Base-by-base conservation (phyloP, 2,888 invertebrate genomes). In the Xestoiulus laeticollis region DNA sequence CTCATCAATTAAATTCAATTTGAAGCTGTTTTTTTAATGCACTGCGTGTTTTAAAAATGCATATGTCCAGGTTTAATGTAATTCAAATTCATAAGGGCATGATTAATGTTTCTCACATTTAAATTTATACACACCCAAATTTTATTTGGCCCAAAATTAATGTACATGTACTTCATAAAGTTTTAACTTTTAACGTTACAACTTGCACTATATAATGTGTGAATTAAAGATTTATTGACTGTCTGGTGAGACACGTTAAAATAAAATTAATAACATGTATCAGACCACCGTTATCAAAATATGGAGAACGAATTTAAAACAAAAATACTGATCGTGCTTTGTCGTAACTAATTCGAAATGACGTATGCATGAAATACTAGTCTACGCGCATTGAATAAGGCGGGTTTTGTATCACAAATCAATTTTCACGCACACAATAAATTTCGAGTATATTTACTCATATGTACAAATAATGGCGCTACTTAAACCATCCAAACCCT, bases 371-470 rank as follows among this genome's bases (percentile, higher is more conserved):
- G n/a, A 59, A 59, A 59, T 16, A 59, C n/a, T 59, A 59, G 59
- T 59, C n/a, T 59, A 59, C 19, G 59, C 59, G 59, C 59, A 8
- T 59, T n/a, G n/a, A 59, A 59, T 59, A 59, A 59, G 59, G 59
- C 59, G 59, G 59, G 5, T 59, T 59, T 59, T 59, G 59, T 59
- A 59, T 59, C 59, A 59, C 59, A 59, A 59, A 59, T 59, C 19
- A n/a, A 59, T 4, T 38, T 59, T 59, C 59, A 59, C 19, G 59
- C 59, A 59, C 59, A n/a, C 22, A 59, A 59, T 59, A 59, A 59
- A n/a, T 59, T 59, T n/a, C 59, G 48, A 48, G 59, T 19, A 59
- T 59, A n/a, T n/a, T n/a, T n/a, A n/a, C n/a, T n/a, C n/a, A 59
- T 59, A 59, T 59, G 16, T 59, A 59, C 59, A 59, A 59, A 59